Base-by-base conservation (phyloP, 1,140 invertebrate species). In the Conus ventricosus region DNA sequence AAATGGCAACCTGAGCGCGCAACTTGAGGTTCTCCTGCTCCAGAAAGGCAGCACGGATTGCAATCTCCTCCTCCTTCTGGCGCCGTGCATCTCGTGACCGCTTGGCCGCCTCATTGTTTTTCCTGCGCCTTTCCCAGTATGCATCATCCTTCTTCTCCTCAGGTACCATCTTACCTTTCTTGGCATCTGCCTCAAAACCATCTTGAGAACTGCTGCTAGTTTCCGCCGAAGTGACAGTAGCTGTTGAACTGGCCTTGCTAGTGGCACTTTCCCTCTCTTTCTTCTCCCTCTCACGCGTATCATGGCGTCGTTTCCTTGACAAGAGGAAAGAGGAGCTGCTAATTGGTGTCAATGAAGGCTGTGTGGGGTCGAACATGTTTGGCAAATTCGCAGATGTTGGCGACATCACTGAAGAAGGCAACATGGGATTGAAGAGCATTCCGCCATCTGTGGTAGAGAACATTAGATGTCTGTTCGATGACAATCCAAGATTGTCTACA, bases 51-150 rank as follows among this genome's bases (percentile, higher is more conserved):
- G 93, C 94, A 10, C 94, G 89, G 75, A 94, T 93, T 51, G 94
- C 94, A 71, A 95, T 95, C 89, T 95, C 93, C 71, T 95, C 94
- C 88, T 95, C 95, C 89, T 95, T 95, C 39, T 92, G 92, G 39
- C 95, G 87, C 75, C 95, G 78, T 13, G 94, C 91, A 88, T 96
- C 95, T 54, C 95, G 89, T 27, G 95, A 95, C 82, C 95, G 80
- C 89, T 95, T 95, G 3, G 95, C 95, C 5, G 95, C 94, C 85
- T 96, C 95, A 91, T 96, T 96, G 90, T 96, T 96, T 85, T 95
- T 95, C 75, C 95, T 80, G 17, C 95, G 90, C 60, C 95, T 89
- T 83, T 96, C 95, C 95, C 94, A 95, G 87, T 96, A 96, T 7
- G 94, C 93, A 25, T 94, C 92, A 84, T 95, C 95, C 89, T 95